phyloP scores from a whole-genome alignment of 30 jellyfish, hydroid and myxozoan genomes.

The Cassiopea xamachana region DNA sequence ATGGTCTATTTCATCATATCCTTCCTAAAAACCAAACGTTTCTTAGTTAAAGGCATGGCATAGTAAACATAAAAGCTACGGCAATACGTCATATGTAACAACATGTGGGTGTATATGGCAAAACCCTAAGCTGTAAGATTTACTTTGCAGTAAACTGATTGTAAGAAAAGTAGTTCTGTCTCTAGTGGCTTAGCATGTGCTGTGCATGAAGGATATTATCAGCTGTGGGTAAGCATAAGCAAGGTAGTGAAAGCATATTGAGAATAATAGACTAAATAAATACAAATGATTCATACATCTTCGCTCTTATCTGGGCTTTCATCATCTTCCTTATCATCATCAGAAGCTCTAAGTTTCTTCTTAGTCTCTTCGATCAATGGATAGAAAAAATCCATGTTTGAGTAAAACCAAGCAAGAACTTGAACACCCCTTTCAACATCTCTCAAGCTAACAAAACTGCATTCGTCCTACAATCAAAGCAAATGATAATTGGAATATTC shows the following conservation, averaged over 20 bases:
- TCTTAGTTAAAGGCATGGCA: no score
- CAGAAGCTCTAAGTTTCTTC: conserved; percentile 8
- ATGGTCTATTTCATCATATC: conserved; percentile 8
- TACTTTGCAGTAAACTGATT: no score
- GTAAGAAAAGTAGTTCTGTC: no score
- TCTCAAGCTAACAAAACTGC: conserved; percentile 89
- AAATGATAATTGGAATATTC: background rate
- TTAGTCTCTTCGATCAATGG: conserved; percentile 37
- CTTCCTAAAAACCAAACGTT: background rate
- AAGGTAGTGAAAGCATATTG: no score
- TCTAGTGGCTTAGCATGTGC: no score
- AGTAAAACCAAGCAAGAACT: conserved; percentile 81
- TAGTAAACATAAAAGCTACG: no score
- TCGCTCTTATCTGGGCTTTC: background rate
- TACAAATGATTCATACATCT: background rate
- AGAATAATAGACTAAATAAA: no score
- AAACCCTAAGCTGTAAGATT: no score
- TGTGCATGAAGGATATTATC: no score
- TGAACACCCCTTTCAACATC: conserved; percentile 89
- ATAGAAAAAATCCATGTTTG: conserved; percentile 55
- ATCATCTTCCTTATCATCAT: background rate
- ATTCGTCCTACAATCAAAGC: conserved; percentile 60
- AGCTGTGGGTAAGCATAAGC: no score
- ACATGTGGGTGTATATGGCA: no score
- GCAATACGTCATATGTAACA: no score